A percentile compares a stretch with the other conserved stretches of the same genome.
These are phyloP conservation scores for Trimorus sp. DNA, from an alignment of 2,888 invertebrate species.

Conservation along the genomic window DNA sequence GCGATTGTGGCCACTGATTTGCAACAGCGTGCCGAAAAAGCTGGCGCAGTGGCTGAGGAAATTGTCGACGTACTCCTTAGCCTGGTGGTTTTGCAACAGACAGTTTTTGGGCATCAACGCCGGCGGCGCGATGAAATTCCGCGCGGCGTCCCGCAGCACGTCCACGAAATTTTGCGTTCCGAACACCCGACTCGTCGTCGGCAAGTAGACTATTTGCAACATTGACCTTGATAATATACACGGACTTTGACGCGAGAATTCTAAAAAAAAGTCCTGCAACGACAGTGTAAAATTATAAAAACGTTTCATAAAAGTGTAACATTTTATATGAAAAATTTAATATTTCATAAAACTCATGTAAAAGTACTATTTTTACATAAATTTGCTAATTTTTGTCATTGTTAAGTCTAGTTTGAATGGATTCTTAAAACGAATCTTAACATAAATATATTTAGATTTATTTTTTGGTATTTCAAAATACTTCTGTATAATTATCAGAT, in stretches of 20 bases:
- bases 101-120: conserved; percentile 90
- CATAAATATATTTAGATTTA: no score
- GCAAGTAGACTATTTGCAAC: conserved; percentile 90
- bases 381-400: no score
- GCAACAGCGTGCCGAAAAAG: conserved; percentile 92
- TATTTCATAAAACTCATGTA: no score
- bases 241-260: conserved; percentile 93
- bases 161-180: conserved; percentile 87
- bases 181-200: conserved; percentile 82
- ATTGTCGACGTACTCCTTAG: conserved; percentile 93
- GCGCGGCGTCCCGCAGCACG: conserved; percentile 92
- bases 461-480: no score
- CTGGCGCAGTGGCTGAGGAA: conserved; percentile 93
- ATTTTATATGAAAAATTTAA: no score
- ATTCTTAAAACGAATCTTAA: no score
- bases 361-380: no score
- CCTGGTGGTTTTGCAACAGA: conserved; percentile 86
- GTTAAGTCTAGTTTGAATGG: no score
- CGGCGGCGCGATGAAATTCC: conserved; percentile 94
- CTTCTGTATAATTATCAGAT: no score
- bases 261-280: conserved; percentile 93
- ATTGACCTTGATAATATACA: conserved; percentile 96
- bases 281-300: conserved; percentile 13
- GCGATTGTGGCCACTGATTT: conserved; percentile 96
- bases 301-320: no score